phyloP scores from a whole-genome alignment of 2,113 vertebrate species.

The Nicator chloris region DNA sequence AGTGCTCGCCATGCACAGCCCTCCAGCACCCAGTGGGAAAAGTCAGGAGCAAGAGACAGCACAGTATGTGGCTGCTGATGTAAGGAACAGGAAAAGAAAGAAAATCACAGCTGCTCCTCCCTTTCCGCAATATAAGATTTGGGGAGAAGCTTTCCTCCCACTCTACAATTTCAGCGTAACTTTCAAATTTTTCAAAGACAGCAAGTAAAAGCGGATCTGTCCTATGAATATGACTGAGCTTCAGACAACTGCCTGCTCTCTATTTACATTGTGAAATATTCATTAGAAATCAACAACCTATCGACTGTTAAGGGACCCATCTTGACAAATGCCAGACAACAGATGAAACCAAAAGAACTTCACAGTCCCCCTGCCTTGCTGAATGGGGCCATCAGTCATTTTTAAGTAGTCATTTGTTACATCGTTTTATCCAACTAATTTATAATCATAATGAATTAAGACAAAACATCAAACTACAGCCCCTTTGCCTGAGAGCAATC shows the following conservation, averaged over 20 bases:
- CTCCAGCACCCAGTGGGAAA: background rate
- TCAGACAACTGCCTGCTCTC: background rate
- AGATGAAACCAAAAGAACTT: background rate
- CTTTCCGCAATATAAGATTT: background rate
- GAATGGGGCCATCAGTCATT: background rate
- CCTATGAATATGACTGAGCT: background rate
- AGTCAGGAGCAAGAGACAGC: background rate
- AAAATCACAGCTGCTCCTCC: background rate
- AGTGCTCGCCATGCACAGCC: rapidly evolving
- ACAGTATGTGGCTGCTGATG: rapidly evolving
- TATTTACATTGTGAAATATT: background rate
- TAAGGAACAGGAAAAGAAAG: background rate
- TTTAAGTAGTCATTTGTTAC: constrained; percentile 23
- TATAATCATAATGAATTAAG: constrained; percentile 40
- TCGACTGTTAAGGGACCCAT: background rate
- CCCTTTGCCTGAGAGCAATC: background rate
- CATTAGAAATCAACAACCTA: background rate
- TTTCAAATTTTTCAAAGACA: background rate
- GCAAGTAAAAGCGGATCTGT: background rate
- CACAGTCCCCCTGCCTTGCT: background rate
- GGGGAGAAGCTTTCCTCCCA: background rate
- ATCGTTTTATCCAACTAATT: constrained; percentile 9
- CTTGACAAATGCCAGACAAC: background rate
- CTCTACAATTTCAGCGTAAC: background rate
- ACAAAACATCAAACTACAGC: constrained; percentile 1